Conservation (phyloP, 1,140 invertebrate species). For the Heterodera schachtii region DNA sequence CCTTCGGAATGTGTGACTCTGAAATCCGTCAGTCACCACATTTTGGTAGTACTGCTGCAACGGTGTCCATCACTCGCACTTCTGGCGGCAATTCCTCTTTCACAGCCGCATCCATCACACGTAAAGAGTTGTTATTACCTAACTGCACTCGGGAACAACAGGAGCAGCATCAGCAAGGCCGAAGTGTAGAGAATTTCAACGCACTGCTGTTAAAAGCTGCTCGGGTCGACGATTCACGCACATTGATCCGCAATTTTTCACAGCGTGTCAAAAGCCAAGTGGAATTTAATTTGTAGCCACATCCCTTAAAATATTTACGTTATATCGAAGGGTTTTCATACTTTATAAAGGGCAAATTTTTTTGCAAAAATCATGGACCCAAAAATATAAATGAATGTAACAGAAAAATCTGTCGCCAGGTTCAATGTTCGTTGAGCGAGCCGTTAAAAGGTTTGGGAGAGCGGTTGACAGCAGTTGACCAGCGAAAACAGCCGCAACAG, state of each 20-base stretch:
- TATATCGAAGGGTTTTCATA: too few species aligned
- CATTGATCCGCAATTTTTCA: constrained; percentile 7
- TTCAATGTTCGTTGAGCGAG: constrained; percentile 26
- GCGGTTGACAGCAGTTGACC: neutral
- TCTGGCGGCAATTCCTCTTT: constrained; percentile 24
- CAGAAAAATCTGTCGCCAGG: neutral
- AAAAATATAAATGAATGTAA: neutral
- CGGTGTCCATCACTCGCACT: neutral
- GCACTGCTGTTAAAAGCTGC: constrained; percentile 13
- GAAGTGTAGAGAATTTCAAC: constrained; percentile 23
- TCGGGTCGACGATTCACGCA: constrained; percentile 1
- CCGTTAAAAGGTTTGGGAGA: constrained; percentile 15
- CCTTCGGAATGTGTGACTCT: neutral
- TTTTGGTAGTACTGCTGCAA: neutral
- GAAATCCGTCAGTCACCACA: neutral
- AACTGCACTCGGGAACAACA: neutral
- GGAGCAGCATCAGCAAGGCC: constrained; percentile 6
- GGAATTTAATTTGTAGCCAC: neutral
- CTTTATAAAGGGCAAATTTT: too few species aligned
- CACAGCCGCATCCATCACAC: constrained; percentile 26
- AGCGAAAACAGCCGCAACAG: neutral
- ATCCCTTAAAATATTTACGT: too few species aligned
- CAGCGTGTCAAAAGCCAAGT: constrained; percentile 14
- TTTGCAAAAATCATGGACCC: too few species aligned
- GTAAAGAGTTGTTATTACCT: constrained; percentile 18